phyloP scores from a whole-genome alignment of 2,888 invertebrate genomes.

The Phlogophora meticulosa region DNA sequence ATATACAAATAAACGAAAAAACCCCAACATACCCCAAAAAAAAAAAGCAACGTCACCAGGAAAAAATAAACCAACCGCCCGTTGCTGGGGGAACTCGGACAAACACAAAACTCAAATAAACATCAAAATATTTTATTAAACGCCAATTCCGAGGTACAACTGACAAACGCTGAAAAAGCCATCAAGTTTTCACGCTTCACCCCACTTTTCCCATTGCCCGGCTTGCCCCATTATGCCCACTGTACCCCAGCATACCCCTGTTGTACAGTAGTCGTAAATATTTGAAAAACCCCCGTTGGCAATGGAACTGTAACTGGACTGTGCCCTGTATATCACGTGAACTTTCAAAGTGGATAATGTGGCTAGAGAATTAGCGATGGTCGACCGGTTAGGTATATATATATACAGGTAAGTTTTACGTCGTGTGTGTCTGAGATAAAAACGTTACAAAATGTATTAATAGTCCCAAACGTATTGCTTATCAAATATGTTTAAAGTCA shows the following conservation, averaged over 20 bases:
- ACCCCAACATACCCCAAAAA: not conserved
- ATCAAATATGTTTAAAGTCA: not conserved
- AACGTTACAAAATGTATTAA: no score
- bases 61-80: slow-evolving; percentile 26
- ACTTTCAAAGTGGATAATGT: slow-evolving; percentile 41
- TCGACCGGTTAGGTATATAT: not conserved
- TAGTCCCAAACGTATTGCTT: no score
- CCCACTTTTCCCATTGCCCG: slow-evolving; percentile 33
- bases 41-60: slow-evolving; percentile 30
- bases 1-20: not conserved
- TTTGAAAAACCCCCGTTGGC: slow-evolving; percentile 72
- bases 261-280: slow-evolving; percentile 78
- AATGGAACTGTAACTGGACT: slow-evolving; percentile 44
- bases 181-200: slow-evolving; percentile 77
- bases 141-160: slow-evolving; percentile 67
- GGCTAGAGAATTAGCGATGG: slow-evolving; percentile 30
- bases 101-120: slow-evolving; percentile 37
- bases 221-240: slow-evolving; percentile 9
- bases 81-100: slow-evolving; percentile 2
- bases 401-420: no score
- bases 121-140: slow-evolving; percentile 76
- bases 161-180: slow-evolving; percentile 70
- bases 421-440: no score
- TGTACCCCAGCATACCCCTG: slow-evolving; percentile 58
- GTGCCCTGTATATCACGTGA: slow-evolving; percentile 48